These are phyloP conservation scores for Tolmerus cingulatus DNA, from an alignment of 2,888 invertebrate species.

Conservation along the genomic window DNA sequence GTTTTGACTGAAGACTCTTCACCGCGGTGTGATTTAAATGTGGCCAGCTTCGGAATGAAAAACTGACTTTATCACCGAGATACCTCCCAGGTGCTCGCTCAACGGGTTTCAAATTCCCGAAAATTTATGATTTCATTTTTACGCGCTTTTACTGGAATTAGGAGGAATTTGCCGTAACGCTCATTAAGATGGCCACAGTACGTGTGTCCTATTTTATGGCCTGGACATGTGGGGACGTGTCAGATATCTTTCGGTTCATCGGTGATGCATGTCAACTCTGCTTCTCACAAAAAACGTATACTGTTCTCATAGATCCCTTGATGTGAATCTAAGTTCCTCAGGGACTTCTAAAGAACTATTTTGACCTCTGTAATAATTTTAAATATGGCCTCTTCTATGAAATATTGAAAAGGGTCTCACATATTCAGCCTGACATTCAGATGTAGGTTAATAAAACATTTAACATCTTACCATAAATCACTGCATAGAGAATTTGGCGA, in stretches of 20 bases:
- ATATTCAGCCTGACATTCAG: background rate
- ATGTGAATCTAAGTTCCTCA: background rate
- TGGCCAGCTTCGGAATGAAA: background rate
- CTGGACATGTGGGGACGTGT: background rate
- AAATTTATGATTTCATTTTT: constrained; percentile 8
- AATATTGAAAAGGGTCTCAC: background rate
- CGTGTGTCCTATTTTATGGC: background rate
- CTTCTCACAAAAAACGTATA: background rate
- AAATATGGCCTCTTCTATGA: background rate
- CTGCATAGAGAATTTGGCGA: no score
- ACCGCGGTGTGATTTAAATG: background rate
- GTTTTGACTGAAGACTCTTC: background rate
- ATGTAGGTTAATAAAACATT: background rate
- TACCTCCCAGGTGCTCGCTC: constrained; percentile 10
- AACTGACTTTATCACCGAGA: background rate
- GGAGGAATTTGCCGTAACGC: background rate
- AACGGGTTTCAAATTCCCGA: constrained; percentile 6
- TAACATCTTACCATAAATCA: background rate
- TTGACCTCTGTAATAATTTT: no score
- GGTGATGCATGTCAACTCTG: background rate
- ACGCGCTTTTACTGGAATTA: background rate
- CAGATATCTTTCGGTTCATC: background rate
- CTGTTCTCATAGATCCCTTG: background rate
- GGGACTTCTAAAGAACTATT: background rate
- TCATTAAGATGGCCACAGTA: background rate